phyloP scores from a whole-genome alignment of 2,797 vertebrate species.

The Poeciliopsis presidionis region DNA sequence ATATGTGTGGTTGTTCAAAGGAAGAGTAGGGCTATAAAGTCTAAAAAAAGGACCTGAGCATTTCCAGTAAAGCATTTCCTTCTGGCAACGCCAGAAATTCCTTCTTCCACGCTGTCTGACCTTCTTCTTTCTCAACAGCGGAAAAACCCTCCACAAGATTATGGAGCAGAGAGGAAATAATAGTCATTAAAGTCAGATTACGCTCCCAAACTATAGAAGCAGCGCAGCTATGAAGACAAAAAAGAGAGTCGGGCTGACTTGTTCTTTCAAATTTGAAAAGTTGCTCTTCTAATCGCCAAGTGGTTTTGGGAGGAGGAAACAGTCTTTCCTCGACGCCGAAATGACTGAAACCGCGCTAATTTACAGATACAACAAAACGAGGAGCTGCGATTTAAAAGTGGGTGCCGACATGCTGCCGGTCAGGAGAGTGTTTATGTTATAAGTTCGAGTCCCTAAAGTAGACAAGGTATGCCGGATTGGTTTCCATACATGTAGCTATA shows the following conservation, averaged over 20 bases:
- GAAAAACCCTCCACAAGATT: constrained; percentile 67
- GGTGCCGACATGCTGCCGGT: constrained; percentile 39
- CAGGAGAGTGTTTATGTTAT: constrained; percentile 47
- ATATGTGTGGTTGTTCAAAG: neutral
- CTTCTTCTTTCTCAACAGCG: constrained; percentile 33
- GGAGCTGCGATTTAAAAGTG: constrained; percentile 34
- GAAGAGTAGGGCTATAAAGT: constrained; percentile 8
- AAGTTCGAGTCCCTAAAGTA: constrained; percentile 60
- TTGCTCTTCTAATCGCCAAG: constrained; percentile 10
- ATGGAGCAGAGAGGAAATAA: constrained; percentile 67
- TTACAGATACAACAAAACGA: constrained; percentile 41
- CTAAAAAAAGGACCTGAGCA: constrained; percentile 12
- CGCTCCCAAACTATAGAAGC: constrained; percentile 54
- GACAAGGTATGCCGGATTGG: constrained; percentile 43
- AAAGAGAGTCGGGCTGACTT: constrained; percentile 13
- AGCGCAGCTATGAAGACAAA: constrained; percentile 18
- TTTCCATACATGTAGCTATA: constrained; percentile 65
- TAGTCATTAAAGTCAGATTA: constrained; percentile 73
- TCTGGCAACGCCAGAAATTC: constrained; percentile 64
- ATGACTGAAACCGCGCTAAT: constrained; percentile 15
- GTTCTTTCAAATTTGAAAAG: constrained; percentile 12
- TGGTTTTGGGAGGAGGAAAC: constrained; percentile 5
- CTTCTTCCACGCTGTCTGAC: constrained; percentile 31
- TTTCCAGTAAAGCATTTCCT: constrained; percentile 36
- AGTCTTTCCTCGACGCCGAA: neutral